Conservation (phyloP, 2,888 invertebrate species). For the Ennomos erosarius region DNA sequence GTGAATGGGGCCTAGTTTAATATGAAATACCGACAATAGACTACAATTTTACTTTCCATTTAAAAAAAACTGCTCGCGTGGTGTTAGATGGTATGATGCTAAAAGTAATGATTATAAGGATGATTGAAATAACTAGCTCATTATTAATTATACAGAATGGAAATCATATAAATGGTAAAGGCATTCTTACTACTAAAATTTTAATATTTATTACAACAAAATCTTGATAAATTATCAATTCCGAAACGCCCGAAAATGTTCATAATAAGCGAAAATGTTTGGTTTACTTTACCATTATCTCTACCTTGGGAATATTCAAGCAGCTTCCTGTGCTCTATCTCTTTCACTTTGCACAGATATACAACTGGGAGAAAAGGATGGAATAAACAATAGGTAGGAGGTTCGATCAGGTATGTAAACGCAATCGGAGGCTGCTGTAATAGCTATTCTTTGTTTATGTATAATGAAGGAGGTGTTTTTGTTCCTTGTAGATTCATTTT, state of each 20-base stretch:
- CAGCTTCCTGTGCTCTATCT: conserved; percentile 11
- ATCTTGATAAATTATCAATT: neutral
- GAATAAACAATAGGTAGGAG: conserved; percentile 23
- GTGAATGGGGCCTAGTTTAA: too few relatives aligned
- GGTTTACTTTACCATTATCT: conserved; percentile 20
- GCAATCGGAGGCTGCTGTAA: conserved; percentile 40
- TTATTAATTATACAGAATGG: too few relatives aligned
- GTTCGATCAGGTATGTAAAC: conserved; percentile 39
- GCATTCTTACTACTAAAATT: too few relatives aligned
- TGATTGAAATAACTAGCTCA: too few relatives aligned
- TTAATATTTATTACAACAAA: neutral
- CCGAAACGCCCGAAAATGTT: conserved; percentile 7
- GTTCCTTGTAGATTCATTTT: conserved; percentile 14
- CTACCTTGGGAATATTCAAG: conserved; percentile 17
- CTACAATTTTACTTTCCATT: too few relatives aligned
- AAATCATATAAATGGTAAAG: too few relatives aligned
- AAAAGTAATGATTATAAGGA: too few relatives aligned
- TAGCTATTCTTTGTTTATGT: conserved; percentile 55
- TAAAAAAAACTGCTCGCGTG: too few relatives aligned
- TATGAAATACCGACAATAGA: too few relatives aligned
- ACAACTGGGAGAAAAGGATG: conserved; percentile 24
- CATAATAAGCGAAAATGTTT: conserved; percentile 28
- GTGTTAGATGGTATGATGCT: too few relatives aligned
- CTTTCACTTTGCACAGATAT: conserved; percentile 12
- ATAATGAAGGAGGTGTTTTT: conserved; percentile 43